Evolutionary conservation across 2,888 invertebrate species (phyloP).

Genomic region (Macrophya annulata): DNA sequence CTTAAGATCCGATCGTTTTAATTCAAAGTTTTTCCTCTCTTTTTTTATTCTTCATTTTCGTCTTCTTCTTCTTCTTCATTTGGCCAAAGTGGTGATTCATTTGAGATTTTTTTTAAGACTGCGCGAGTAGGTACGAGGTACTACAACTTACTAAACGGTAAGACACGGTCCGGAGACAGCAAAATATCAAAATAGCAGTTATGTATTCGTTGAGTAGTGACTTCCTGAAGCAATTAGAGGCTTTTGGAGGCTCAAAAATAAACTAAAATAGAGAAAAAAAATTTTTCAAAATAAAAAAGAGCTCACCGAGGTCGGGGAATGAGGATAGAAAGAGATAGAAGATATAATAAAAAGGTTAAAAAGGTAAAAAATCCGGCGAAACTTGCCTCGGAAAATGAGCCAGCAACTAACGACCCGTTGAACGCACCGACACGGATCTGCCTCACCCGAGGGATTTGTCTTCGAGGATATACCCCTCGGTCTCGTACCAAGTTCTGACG

Average conservation of each 20-base stretch:
- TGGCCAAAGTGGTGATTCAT: constrained; percentile 36
- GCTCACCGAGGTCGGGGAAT: constrained; percentile 55
- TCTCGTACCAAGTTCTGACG: background rate
- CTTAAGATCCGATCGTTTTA: background rate
- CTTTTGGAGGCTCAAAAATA: constrained; percentile 66
- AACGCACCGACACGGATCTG: constrained; percentile 67
- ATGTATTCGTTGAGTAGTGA: constrained; percentile 65
- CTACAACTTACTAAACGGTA: constrained; percentile 50
- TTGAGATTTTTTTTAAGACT: constrained; percentile 10
- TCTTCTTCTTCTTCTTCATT: background rate
- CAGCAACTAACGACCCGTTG: constrained; percentile 72
- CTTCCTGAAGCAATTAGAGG: constrained; percentile 65
- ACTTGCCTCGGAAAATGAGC: constrained; percentile 55
- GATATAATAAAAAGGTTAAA: constrained; percentile 57
- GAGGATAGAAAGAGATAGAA: constrained; percentile 58
- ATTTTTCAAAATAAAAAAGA: constrained; percentile 59
- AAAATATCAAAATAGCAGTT: constrained; percentile 63
- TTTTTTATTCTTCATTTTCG: background rate
- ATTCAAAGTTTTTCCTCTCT: background rate
- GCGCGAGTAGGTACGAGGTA: background rate
- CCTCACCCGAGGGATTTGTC: constrained; percentile 71
- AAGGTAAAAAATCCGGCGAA: constrained; percentile 33
- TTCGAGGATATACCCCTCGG: constrained; percentile 63
- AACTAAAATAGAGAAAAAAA: constrained; percentile 62
- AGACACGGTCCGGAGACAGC: constrained; percentile 55